Evolutionary conservation across 2,113 vertebrate species (phyloP), one percentile per base, ranked within the genome.

Genomic region (Columba janthina): DNA sequence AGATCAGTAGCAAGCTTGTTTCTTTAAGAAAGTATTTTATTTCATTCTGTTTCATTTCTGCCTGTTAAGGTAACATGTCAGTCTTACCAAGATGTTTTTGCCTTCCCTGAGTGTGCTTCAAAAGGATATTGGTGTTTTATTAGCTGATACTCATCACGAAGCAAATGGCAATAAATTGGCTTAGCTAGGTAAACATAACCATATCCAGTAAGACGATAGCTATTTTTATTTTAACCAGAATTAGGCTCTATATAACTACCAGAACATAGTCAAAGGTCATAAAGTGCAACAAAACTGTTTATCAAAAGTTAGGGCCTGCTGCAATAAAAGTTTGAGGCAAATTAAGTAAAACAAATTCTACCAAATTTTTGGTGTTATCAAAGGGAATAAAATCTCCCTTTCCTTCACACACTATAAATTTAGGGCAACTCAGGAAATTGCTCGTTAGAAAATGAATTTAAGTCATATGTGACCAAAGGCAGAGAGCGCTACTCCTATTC

Each of bases 391-490:
- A 89, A 85, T 70, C 28, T 88, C 69, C 60, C 32, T 54, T 93
- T 70, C 46, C 60, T 94, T 91, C 90, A 79, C 88, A 89, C 78
- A 17, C 61, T 65, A 93, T 93, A 94, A 94, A 96, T 94, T 91
- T 73, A 91, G 26, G 36, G 71, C 10, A 85, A 67, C 64, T 85
- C 94, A 94, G 91, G 85, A 96, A 95, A 96, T 96, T 91, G 88
- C 67, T 85, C 71, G 76, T 94, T 91, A 93, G 66, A 76, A 95
- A 94, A 93, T 88, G 64, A 91, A 95, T 91, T 85, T 85, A 96
- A 95, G 64, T 90, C 94, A 88, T 54, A 91, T 82, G 94, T 94
- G 81, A 91, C 67, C 78, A 83, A 94, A 89, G 81, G 74, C 57
- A 84, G 81, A 70, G 78, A 29, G 54, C n/a, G 26, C 51, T 76